Evolutionary conservation across 2,113 vertebrate species (phyloP).

Genomic region (Ophthalmolycus amberensis): DNA sequence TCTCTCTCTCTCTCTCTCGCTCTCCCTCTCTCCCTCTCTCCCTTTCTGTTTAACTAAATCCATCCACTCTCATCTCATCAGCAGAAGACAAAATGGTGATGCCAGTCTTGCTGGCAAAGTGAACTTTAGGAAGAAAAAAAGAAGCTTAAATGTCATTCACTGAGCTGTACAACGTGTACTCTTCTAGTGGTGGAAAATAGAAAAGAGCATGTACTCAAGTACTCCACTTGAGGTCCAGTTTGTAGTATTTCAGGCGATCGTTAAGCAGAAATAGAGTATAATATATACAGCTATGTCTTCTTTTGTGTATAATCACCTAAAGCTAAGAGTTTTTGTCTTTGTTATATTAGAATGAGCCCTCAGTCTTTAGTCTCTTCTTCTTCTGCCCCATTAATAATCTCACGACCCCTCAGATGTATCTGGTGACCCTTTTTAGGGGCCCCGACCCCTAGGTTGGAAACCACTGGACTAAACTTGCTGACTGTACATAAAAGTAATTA

Average conservation of each 20-base stretch:
- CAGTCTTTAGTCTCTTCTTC: neutral
- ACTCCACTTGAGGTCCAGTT: neutral
- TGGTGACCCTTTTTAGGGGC: neutral
- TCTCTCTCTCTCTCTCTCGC: neutral
- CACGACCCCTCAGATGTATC: neutral
- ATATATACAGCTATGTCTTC: too few species aligned
- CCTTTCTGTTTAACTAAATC: slow-evolving; percentile 49
- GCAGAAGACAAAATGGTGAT: slow-evolving; percentile 40
- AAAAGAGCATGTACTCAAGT: neutral
- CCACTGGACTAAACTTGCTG: neutral
- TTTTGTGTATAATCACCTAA: neutral
- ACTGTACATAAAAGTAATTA: neutral
- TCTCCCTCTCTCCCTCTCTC: neutral
- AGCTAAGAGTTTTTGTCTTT: neutral
- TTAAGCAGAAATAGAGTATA: too few species aligned
- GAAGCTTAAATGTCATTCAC: neutral
- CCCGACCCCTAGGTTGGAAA: neutral
- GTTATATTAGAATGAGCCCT: neutral
- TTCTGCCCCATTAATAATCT: neutral
- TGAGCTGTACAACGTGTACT: neutral
- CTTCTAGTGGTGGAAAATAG: neutral
- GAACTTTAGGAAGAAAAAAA: neutral
- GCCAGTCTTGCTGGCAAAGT: slow-evolving; percentile 13
- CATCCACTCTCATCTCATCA: slow-evolving; percentile 67
- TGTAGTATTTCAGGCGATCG: too few species aligned